Evolutionary conservation across 2,888 invertebrate genomes (phyloP).

Genomic region (Neria commutata): DNA sequence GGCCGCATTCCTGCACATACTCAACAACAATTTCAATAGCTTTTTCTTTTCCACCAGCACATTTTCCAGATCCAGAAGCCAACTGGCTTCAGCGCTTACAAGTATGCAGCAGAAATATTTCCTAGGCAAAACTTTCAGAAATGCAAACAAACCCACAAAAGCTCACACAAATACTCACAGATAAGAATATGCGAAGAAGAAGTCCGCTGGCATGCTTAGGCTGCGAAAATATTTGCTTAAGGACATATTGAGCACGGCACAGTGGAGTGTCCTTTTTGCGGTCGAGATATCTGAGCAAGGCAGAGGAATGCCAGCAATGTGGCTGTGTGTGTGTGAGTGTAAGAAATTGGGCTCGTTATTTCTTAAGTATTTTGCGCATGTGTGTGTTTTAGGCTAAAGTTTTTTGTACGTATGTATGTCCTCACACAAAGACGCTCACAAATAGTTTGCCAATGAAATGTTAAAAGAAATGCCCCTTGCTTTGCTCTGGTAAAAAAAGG

Average conservation of each 20-base stretch:
- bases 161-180: not conserved
- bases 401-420: not conserved
- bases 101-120: not conserved
- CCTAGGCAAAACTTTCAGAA: not conserved
- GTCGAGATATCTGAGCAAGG: not conserved
- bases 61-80: not conserved
- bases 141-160: not conserved
- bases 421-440: not conserved
- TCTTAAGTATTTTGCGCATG: not conserved
- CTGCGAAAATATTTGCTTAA: not conserved
- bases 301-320: not conserved
- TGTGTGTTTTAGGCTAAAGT: not conserved
- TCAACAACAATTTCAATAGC: not conserved
- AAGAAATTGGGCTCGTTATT: not conserved
- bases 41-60: not conserved
- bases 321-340: not conserved
- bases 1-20: not conserved
- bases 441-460: not conserved
- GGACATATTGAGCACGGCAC: not conserved
- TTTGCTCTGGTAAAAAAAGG: too few relatives aligned
- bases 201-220: not conserved
- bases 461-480: too few relatives aligned
- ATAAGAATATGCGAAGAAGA: not conserved
- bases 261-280: not conserved
- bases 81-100: not conserved